Evolutionary conservation across 2,113 vertebrate genomes (phyloP).

Genomic region (Labeo rohita): DNA sequence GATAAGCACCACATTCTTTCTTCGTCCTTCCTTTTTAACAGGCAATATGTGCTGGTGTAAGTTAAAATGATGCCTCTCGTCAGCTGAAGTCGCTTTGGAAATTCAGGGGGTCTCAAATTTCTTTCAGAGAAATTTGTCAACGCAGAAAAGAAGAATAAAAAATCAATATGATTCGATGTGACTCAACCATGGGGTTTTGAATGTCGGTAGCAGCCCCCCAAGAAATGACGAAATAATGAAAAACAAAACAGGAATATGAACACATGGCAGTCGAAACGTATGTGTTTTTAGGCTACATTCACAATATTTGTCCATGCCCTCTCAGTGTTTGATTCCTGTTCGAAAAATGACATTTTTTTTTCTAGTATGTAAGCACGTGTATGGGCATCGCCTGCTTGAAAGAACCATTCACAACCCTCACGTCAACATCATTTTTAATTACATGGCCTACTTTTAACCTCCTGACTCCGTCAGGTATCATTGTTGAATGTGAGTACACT

Average conservation of each 20-base stretch:
- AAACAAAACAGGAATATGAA: constrained; percentile 52
- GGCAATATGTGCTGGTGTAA: constrained; percentile 52
- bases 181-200: constrained; percentile 14
- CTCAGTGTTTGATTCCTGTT: neutral
- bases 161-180: neutral
- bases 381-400: constrained; percentile 11
- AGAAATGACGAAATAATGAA: constrained; percentile 55
- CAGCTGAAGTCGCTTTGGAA: constrained; percentile 21
- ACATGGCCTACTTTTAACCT: neutral
- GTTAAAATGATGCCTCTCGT: constrained; percentile 29
- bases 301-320: neutral
- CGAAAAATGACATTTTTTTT: no score
- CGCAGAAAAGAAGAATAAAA: neutral
- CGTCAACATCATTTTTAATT: constrained; percentile 25
- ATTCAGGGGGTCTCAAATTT: constrained; percentile 17
- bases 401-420: constrained; percentile 30
- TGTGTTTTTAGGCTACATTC: constrained; percentile 13
- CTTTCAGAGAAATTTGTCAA: neutral
- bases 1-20: constrained; percentile 54
- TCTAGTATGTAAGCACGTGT: constrained; percentile 10
- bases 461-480: neutral
- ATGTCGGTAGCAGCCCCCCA: constrained; percentile 35
- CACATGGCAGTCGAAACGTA: constrained; percentile 1
- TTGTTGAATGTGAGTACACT: neutral
- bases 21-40: neutral